Percentiles rank a stretch among this genome's conserved stretches.
Conservation (phyloP, 2,113 vertebrate species). For the Pelecanus crispus region DNA sequence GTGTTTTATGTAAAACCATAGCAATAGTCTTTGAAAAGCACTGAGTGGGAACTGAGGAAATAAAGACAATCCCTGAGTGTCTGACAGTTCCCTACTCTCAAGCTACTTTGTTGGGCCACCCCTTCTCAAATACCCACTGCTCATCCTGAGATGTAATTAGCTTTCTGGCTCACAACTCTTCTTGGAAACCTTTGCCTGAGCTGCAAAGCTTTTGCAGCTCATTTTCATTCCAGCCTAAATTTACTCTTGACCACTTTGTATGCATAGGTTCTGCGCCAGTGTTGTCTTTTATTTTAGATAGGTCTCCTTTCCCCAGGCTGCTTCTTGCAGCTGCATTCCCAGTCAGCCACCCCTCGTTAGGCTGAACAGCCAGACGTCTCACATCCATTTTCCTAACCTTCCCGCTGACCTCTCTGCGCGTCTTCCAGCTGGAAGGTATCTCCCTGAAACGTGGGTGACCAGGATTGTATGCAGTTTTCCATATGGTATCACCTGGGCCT, state of each 20-base stretch:
- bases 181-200: background rate
- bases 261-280: background rate
- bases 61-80: background rate
- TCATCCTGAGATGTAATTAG: background rate
- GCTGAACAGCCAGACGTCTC: background rate
- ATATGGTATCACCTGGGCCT: constrained; percentile 47
- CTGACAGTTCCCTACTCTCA: background rate
- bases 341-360: background rate
- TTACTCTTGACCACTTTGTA: background rate
- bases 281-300: background rate
- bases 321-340: fast-evolving
- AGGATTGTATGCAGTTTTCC: constrained; percentile 29
- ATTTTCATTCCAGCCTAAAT: background rate
- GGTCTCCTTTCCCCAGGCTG: background rate
- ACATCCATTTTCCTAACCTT: constrained; percentile 31
- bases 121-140: background rate
- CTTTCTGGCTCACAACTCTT: background rate
- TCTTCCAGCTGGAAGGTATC: constrained; percentile 34
- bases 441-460: background rate
- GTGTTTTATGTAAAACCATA: background rate
- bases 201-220: background rate
- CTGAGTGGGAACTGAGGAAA: background rate
- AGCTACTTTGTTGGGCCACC: background rate
- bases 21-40: background rate
- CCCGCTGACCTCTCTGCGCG: background rate